Percentiles rank a stretch among this genome's conserved stretches.
phyloP scores from a whole-genome alignment of 2,797 vertebrate species.

The Hybognathus amarus region DNA sequence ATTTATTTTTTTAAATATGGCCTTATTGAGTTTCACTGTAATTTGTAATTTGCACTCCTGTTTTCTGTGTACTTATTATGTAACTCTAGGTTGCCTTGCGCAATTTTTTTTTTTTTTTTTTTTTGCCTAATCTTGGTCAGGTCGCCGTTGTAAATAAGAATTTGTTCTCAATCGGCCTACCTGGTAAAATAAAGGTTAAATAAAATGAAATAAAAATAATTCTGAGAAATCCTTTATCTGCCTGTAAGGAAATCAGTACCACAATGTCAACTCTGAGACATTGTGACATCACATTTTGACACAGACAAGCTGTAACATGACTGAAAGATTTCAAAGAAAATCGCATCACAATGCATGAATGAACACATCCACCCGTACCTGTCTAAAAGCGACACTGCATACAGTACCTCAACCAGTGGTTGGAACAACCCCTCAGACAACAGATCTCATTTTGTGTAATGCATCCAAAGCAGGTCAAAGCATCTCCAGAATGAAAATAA shows the following conservation, averaged over 20 bases:
- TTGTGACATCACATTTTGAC: conserved; percentile 47
- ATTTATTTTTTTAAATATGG: too few species aligned
- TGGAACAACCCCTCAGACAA: not conserved
- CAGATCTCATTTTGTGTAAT: conserved; percentile 20
- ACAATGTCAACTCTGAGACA: conserved; percentile 61
- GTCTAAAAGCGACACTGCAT: conserved; percentile 19
- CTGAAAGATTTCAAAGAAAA: conserved; percentile 40
- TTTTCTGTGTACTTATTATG: too few species aligned
- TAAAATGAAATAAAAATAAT: too few species aligned
- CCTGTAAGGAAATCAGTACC: conserved; percentile 71
- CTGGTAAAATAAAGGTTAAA: too few species aligned
- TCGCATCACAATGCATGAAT: not conserved
- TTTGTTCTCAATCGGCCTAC: too few species aligned
- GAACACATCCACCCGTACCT: conserved; percentile 12
- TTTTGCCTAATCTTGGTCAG: too few species aligned
- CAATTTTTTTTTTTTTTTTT: too few species aligned
- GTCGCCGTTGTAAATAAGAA: too few species aligned
- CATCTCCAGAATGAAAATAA: not conserved
- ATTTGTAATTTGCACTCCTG: too few species aligned
- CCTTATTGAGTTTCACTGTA: too few species aligned
- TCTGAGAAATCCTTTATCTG: conserved; percentile 54
- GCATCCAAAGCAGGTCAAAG: not conserved
- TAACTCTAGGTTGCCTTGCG: too few species aligned
- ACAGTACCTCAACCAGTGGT: not conserved
- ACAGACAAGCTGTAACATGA: conserved; percentile 56